Evolutionary conservation across 1,140 invertebrate genomes (phyloP).

Genomic region (Drosophila bifasciata): DNA sequence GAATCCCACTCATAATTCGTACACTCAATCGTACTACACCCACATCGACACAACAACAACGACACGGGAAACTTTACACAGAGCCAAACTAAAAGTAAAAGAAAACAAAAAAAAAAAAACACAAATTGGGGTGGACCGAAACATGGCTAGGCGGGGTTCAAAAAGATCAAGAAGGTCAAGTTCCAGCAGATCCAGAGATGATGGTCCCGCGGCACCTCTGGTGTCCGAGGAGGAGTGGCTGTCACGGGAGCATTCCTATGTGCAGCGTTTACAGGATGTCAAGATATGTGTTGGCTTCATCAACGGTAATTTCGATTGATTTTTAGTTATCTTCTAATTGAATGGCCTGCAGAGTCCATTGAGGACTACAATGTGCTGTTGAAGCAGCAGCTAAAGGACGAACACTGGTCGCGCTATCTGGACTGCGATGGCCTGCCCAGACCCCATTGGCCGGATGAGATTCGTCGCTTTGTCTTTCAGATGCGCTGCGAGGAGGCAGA

Average conservation of each 20-base stretch:
- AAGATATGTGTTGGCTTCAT: constrained; percentile 42
- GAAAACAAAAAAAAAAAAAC: constrained; percentile 10
- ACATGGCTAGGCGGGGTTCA: constrained; percentile 10
- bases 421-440: constrained; percentile 62
- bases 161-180: neutral
- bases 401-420: constrained; percentile 55
- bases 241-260: constrained; percentile 24
- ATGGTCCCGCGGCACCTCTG: neutral
- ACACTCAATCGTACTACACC: constrained; percentile 16
- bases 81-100: constrained; percentile 11
- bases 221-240: constrained; percentile 42
- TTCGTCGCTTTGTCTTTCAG: constrained; percentile 49
- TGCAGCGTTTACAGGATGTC: constrained; percentile 56
- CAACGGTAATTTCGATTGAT: constrained; percentile 6
- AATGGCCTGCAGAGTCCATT: constrained; percentile 25
- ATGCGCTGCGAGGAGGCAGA: constrained; percentile 30
- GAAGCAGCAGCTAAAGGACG: constrained; percentile 9
- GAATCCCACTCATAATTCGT: neutral
- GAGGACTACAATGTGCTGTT: constrained; percentile 26
- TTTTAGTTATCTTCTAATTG: neutral
- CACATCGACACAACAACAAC: constrained; percentile 1
- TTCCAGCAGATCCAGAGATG: neutral
- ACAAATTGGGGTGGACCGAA: neutral
- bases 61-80: neutral
- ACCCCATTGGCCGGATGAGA: constrained; percentile 50